Base-by-base conservation (phyloP, 2,888 invertebrate species). In the Peribatodes rhomboidaria region DNA sequence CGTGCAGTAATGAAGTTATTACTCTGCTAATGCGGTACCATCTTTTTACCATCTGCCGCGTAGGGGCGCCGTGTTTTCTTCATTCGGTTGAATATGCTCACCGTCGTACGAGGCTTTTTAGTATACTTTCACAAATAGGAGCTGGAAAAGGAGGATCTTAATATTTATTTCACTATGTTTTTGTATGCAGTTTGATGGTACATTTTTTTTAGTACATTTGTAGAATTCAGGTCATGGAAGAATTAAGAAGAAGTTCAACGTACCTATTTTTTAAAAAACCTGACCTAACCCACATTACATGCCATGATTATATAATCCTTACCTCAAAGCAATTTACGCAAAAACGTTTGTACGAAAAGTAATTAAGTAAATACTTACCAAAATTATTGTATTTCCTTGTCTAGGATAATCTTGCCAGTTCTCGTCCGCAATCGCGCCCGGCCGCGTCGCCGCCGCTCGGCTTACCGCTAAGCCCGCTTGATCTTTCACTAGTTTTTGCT, bases 1-100 rank as follows among this genome's bases (percentile, higher is more conserved):
- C 50, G 11, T 35, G 59, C 52, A 52, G 35, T 59, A 52, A 52
- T 59, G 59, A 59, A 59, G 44, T 52, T 44, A 59, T 52, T 44
- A 44, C 52, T 59, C 22, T 14, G 44, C 52, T 50, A 42, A 59
- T 59, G 47, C 57, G 27, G 57, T 27, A 57, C 27, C 57, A 57
- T 49, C 49, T 57, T 57, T 57, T 57, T 57, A 57, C 31, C 39
- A 57, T 47, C 46, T 37, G 16, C 27, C 13, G 13, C 35, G 47
- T 27, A 41, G 56, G 42, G 42, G 46, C 14, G 35, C 31, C 33
- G 44, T 22, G n/a, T 46, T 46, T 1, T 9, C 22, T 46, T 46
- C 22, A n/a, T 46, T 46, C 7, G n/a, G 22, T 18, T 18, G 8
- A 11, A 9, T 3, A 14, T n/a, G n/a, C 14, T 10, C 41, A 9